These are phyloP conservation scores for Chondrilla cf. caribensis DNA, from an alignment of 37 sponge, comb jelly and placozoan species.

Conservation along the genomic window DNA sequence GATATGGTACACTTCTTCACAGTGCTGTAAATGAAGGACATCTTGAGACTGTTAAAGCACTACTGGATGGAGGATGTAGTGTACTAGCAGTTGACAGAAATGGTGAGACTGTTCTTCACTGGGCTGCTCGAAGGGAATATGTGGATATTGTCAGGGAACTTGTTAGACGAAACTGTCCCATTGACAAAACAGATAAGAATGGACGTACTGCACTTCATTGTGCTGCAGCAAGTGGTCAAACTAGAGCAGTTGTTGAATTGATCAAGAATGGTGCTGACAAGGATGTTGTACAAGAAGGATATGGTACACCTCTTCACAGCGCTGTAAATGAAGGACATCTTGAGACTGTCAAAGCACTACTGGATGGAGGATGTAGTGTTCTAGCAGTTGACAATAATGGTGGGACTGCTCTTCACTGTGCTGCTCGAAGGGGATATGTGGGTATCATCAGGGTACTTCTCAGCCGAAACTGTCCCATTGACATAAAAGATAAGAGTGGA, in stretches of 20 bases:
- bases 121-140: too few species aligned
- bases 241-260: not conserved
- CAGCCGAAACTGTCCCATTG: not conserved
- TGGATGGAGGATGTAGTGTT: not conserved
- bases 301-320: conserved; percentile 19
- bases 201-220: conserved; percentile 4
- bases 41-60: too few species aligned
- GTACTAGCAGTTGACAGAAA: too few species aligned
- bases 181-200: not conserved
- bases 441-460: not conserved
- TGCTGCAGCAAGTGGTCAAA: not conserved
- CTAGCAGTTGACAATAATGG: too few species aligned
- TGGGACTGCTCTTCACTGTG: not conserved
- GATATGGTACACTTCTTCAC: too few species aligned
- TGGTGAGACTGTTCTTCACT: too few species aligned
- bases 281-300: not conserved
- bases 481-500: not conserved
- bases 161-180: too few species aligned
- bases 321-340: conserved; percentile 9
- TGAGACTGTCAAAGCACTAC: not conserved
- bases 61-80: too few species aligned
- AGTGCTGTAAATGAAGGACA: too few species aligned
- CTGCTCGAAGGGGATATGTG: not conserved
- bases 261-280: conserved; percentile 2
- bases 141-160: too few species aligned